Base-by-base conservation (phyloP, 2,113 vertebrate species). In the Falco punctatus region DNA sequence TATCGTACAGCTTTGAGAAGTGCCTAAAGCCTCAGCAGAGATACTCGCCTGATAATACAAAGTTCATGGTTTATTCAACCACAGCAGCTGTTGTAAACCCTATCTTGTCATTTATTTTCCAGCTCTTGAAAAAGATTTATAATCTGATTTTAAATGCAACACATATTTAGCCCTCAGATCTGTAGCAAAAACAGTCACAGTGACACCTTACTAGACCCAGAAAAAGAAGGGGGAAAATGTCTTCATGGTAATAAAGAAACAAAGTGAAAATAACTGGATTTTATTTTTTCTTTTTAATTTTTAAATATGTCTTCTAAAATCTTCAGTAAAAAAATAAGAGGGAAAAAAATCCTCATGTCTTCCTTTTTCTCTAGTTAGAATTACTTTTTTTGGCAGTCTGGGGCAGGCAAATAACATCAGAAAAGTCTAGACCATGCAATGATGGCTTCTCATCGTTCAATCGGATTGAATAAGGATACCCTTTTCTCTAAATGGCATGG, bases 51-150 rank as follows among this genome's bases (percentile, higher is more conserved):
- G 64, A 91, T 85, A 96, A 96, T 94, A 96, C 84, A 91, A 93
- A 94, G 82, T 97, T 97, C 80, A 96, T 97, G 85, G 92, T 95
- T 97, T 97, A 97, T 97, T 97, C 89, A 97, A 48, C 61, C 57
- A 90, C 62, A 96, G 79, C 67, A 96, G 49, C 74, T 96, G 89
- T 87, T 97, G 66, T 75, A 97, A 95, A 96, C 58, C 15, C 67
- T 82, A 73, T 59, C 62, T 78, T 97, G 75, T 84, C 55, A 92
- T 96, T 95, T 96, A 89, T 94, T 96, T 97, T 96, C 46, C 81
- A 95, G 57, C 40, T 95, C 84, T 96, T 75, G 59, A 95, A 97
- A 96, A 84, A 97, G 49, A 95, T 90, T 96, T 97, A 93, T 89
- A 79, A 73, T 90, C 64, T 94, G 59, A 95, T 96, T 92, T 94